A percentile compares a stretch with the other conserved stretches of the same genome.
phyloP scores from a whole-genome alignment of 2,797 vertebrate species.

The Lutjanus campechanus region DNA sequence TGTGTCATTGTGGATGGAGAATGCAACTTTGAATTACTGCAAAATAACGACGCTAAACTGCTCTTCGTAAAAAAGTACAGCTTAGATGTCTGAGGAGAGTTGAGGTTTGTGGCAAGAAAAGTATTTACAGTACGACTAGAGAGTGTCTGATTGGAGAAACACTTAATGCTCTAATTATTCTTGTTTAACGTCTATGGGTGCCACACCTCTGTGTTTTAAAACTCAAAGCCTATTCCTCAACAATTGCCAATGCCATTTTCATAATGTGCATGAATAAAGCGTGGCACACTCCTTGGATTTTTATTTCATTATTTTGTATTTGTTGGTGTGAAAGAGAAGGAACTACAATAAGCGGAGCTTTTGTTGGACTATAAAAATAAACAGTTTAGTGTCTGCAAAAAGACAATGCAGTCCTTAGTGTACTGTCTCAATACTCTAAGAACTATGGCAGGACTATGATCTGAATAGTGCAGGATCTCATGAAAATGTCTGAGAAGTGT shows the following conservation, averaged over 20 bases:
- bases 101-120: conserved; percentile 58
- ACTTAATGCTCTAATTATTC: conserved; percentile 71
- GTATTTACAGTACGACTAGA: conserved; percentile 61
- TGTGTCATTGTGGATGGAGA: conserved; percentile 67
- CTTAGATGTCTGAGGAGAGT: conserved; percentile 68
- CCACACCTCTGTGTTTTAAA: conserved; percentile 52
- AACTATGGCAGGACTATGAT: conserved; percentile 38
- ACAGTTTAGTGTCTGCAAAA: conserved; percentile 42
- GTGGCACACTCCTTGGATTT: conserved; percentile 1
- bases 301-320: conserved; percentile 43
- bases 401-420: conserved; percentile 34
- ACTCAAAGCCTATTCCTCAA: conserved; percentile 43
- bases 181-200: conserved; percentile 64
- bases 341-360: conserved; percentile 35
- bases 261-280: conserved; percentile 57
- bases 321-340: conserved; percentile 42
- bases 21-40: conserved; percentile 79
- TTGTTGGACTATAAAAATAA: conserved; percentile 54
- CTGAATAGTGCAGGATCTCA: conserved; percentile 46
- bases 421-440: conserved; percentile 23
- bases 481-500: conserved; percentile 42
- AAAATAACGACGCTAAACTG: conserved; percentile 75
- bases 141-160: conserved; percentile 69
- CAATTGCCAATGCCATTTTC: conserved; percentile 51
- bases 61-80: conserved; percentile 52